Percentiles rank a stretch among this genome's conserved stretches.
Conservation (phyloP, 2,888 invertebrate genomes). For the Dione vanillae region DNA sequence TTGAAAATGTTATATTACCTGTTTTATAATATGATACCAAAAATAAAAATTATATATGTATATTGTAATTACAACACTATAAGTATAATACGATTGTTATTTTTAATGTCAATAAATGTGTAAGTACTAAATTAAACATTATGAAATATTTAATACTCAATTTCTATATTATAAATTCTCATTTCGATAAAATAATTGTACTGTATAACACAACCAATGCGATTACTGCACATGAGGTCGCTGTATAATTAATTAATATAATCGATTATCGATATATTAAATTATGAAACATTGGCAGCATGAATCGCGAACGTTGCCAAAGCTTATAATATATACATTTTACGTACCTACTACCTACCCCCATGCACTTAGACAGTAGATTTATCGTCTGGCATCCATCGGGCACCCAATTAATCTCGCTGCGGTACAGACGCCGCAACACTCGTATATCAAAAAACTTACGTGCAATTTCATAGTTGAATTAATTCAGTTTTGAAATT, state of each 20-base stretch:
- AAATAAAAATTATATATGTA: too few relatives aligned
- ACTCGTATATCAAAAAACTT: slow-evolving; percentile 52
- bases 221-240: too few relatives aligned
- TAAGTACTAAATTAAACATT: too few relatives aligned
- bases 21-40: too few relatives aligned
- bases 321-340: slow-evolving; percentile 19
- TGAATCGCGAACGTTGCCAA: slow-evolving; percentile 1
- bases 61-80: too few relatives aligned
- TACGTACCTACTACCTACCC: not conserved
- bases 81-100: too few relatives aligned
- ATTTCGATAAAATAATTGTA: too few relatives aligned
- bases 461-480: slow-evolving; percentile 33
- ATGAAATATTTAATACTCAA: too few relatives aligned
- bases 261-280: not conserved
- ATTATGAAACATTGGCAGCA: not conserved
- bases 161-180: too few relatives aligned
- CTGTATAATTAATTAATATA: not conserved
- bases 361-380: slow-evolving; percentile 34
- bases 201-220: too few relatives aligned
- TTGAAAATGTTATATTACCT: too few relatives aligned
- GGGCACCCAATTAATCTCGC: slow-evolving; percentile 55
- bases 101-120: too few relatives aligned
- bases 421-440: slow-evolving; percentile 46
- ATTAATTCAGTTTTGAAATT: slow-evolving; percentile 23
- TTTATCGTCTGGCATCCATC: slow-evolving; percentile 54